Evolutionary conservation across 2,888 invertebrate genomes (phyloP).

Genomic region (Phengaris alcon): DNA sequence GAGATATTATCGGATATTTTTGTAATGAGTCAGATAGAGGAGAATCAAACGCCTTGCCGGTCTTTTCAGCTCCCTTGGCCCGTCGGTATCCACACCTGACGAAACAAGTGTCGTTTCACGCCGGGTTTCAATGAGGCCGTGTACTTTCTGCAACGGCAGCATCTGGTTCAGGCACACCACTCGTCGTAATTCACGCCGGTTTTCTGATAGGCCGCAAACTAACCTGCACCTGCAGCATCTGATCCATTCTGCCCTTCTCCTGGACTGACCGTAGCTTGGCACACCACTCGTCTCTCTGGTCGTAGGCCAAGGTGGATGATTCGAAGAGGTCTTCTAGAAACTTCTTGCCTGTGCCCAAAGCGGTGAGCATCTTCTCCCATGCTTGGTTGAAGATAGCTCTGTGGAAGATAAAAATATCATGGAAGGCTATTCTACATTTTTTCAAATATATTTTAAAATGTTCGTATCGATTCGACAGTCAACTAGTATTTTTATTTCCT

Average conservation of each 20-base stretch:
- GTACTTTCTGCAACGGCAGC: conserved; percentile 80
- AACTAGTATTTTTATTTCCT: too few relatives aligned
- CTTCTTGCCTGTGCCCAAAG: conserved; percentile 80
- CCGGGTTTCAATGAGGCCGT: neutral
- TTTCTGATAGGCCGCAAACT: neutral
- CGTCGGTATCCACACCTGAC: too few relatives aligned
- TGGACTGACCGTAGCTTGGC: conserved; percentile 84
- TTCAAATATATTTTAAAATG: too few relatives aligned
- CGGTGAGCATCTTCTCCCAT: conserved; percentile 81
- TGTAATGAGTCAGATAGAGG: too few relatives aligned
- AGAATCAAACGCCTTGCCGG: too few relatives aligned
- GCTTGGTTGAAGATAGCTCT: conserved; percentile 84
- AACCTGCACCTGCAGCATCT: conserved; percentile 82
- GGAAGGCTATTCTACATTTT: too few relatives aligned
- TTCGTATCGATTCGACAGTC: too few relatives aligned
- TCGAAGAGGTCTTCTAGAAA: conserved; percentile 88
- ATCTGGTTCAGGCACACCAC: conserved; percentile 82
- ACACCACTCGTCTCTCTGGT: conserved; percentile 85
- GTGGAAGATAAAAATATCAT: conserved; percentile 6
- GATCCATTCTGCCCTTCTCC: conserved; percentile 83
- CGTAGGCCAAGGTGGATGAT: conserved; percentile 88
- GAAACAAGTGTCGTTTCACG: neutral
- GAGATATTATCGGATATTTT: too few relatives aligned
- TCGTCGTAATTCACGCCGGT: conserved; percentile 63
- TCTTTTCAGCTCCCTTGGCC: too few relatives aligned